Base-by-base conservation (phyloP, 2,888 invertebrate species). In the Aricia artaxerxes region DNA sequence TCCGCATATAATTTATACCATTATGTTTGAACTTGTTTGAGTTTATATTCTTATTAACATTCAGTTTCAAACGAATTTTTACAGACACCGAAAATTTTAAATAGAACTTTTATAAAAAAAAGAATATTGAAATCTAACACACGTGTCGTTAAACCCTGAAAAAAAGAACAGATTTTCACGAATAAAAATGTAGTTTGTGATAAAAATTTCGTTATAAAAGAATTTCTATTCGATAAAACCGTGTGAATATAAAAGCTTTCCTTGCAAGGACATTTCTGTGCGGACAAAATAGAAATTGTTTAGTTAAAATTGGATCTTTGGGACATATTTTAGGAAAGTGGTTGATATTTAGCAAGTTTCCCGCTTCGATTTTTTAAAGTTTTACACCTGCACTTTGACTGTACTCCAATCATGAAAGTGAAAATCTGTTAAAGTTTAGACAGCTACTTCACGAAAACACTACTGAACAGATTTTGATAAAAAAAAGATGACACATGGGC, bases 201-300 rank as follows among this genome's bases (percentile, higher is more conserved):
- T 69, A 69, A 31, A 69, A 69, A 61, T 61, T 69, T 35, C 31
- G 31, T 31, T 64, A 31, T 64, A 69, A 69, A 69, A 69, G 35
- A 69, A 69, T 69, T 69, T 69, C 11, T 35, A 31, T 69, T 69
- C 13, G 64, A 35, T 69, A 69, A 69, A 69, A 69, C 35, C 31
- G 64, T 31, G 64, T 4, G 64, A 69, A 69, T 69, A 31, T 31
- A 69, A 69, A 61, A 7, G 24, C 31, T 31, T 31, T 69, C 31
- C 64, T 35, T 69, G 35, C 31, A 31, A 35, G 64, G 64, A 35
- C 31, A 69, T 69, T 69, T 69, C 31, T 69, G 4, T 69, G 61
- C 61, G n/a, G 24, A 61, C 61, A 61, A 61, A 24, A 24, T 24
- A 24, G 24, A 24, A 7, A 61, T 24, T n/a, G 61, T 16, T 57